Base-by-base conservation (phyloP, 2,888 invertebrate genomes). In the Halictus quadricinctus region DNA sequence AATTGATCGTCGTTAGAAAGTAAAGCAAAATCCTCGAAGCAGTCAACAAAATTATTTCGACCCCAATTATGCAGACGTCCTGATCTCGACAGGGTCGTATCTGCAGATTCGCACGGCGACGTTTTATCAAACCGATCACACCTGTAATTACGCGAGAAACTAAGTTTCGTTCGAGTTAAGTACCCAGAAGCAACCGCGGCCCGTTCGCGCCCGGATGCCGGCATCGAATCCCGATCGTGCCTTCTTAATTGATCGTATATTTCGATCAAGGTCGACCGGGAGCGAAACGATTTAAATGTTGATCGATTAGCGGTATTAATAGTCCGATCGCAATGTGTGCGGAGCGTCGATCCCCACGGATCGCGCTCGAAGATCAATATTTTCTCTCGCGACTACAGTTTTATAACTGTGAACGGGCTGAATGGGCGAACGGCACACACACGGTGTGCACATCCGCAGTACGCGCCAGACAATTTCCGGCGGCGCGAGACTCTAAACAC, bases 391-490 rank as follows among this genome's bases (percentile, higher is more conserved):
- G 64, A 69, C 41, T 29, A 66, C 77, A 64, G 64, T 80, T 70
- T 79, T 79, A 83, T 79, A 78, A 86, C 72, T 70, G 66, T 66
- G 66, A 36, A 72, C 60, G 54, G 76, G 54, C 41, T 66, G 54
- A 54, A 77, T 46, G 75, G 66, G 73, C 58, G 78, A 80, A 81
- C 75, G 72, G 43, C 54, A 54, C 54, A 54, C 54, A 54, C 54
- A 54, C 18, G 60, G 72, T 50, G 76, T 79, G 86, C 72, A 84
- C 83, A 87, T 88, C 85, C 88, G 89, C 81, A 72, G 66, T 73
- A 64, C 82, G 81, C 82, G 87, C 82, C 86, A 85, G 87, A 88
- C 83, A 84, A 89, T 89, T 90, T 90, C 89, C 90, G 87, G 87
- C 58, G 48, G 29, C 25, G 70, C 41, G 36, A 69, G n/a, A n/a